Evolutionary conservation across 2,113 vertebrate genomes (phyloP).

Genomic region (Gnathonemus longibarbis): DNA sequence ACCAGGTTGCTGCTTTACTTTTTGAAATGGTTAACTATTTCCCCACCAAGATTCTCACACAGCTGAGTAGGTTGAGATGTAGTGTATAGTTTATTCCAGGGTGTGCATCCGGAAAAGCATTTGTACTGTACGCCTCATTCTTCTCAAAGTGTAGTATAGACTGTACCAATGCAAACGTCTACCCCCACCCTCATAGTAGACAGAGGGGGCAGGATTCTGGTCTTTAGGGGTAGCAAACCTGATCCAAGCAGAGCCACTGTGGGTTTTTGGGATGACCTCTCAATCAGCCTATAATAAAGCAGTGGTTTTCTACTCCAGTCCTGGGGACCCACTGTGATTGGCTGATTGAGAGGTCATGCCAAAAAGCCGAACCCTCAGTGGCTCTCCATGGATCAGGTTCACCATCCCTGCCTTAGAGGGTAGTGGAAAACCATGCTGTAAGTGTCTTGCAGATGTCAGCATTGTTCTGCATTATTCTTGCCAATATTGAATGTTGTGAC

Average conservation of each 20-base stretch:
- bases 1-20: background rate
- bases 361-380: background rate
- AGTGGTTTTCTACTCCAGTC: background rate
- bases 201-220: background rate
- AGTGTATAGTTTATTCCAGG: background rate
- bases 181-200: background rate
- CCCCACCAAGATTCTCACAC: background rate
- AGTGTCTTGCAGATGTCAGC: constrained; percentile 6
- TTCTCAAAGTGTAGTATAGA: background rate
- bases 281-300: background rate
- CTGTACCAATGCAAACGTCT: background rate
- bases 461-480: background rate
- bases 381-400: background rate
- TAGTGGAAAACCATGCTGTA: background rate
- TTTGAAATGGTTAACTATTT: background rate
- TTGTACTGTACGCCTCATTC: background rate
- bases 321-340: background rate
- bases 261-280: background rate
- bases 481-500: constrained; percentile 8
- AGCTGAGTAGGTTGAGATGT: background rate
- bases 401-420: background rate
- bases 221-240: background rate
- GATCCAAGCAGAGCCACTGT: background rate
- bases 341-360: background rate
- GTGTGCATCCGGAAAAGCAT: background rate